phyloP scores from a whole-genome alignment of 2,797 vertebrate genomes.

The Chiloscyllium punctatum region DNA sequence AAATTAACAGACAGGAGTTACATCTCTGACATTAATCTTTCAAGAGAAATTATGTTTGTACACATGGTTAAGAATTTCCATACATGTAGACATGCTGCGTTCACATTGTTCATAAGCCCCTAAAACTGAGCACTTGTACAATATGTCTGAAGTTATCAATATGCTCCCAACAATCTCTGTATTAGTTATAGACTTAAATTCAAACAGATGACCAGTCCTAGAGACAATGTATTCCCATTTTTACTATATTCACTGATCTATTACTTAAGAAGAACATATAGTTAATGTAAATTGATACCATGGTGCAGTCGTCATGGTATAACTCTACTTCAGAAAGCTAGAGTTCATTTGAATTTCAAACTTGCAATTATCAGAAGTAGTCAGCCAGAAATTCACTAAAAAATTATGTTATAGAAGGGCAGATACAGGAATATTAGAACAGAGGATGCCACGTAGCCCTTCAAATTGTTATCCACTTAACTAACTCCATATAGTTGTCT shows the following conservation, averaged over 20 bases:
- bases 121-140: not conserved
- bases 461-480: too few relatives aligned
- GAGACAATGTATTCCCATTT: not conserved
- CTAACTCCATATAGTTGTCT: too few relatives aligned
- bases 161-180: not conserved
- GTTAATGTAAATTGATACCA: not conserved
- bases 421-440: too few relatives aligned
- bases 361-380: not conserved
- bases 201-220: not conserved
- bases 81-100: not conserved
- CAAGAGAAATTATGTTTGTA: not conserved
- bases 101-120: not conserved
- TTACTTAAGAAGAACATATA: too few relatives aligned
- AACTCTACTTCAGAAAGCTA: not conserved
- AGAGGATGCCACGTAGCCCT: too few relatives aligned
- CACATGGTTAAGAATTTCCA: not conserved
- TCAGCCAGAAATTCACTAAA: not conserved
- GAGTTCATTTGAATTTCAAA: not conserved
- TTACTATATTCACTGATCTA: not conserved
- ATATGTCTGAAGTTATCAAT: not conserved
- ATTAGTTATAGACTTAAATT: not conserved
- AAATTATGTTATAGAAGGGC: too few relatives aligned
- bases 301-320: not conserved
- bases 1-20: not conserved
- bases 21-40: not conserved